Evolutionary conservation across 2,888 invertebrate species (phyloP), one percentile per base, ranked within the genome.

Genomic region (Heliconius cydno): DNA sequence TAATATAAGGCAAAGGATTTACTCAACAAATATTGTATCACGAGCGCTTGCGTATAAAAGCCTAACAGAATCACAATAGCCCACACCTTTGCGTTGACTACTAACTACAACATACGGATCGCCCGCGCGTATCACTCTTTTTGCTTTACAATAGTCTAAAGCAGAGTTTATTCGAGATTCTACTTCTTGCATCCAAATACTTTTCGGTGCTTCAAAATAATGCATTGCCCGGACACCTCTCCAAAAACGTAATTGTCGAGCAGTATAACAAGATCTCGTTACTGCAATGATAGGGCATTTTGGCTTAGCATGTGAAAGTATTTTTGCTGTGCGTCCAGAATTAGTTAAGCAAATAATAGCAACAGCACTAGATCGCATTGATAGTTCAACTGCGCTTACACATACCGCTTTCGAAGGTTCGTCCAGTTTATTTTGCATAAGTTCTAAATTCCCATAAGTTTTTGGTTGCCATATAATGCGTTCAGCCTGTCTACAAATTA

Each of bases 401-500:
- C 94, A 92, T 41, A 95, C 81, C 0, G 98, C 97, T 88, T 90
- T 93, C 19, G 92, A 91, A 3, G 95, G 94, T 82, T 94, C 95
- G 80, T 91, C 90, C 2, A 96, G 93, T 3, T 96, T 96, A 86
- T 95, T 88, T 90, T 91, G 96, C 92, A 96, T 95, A 83, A 93
- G 90, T 34, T 95, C 92, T 68, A 98, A 90, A 89, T 98, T 98
- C 52, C 96, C 96, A 90, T 98, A 98, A 81, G 97, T 94, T 87
- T 97, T 96, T 84, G 96, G 96, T 87, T 98, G 97, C 96, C 98
- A 98, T 79, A 97, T 93, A 1, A 98, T 97, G 52, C 97, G 96
- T 92, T 99, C 99, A 0, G 98, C 98, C 90, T 98, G 98, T 85
- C 96, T 96, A 87, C 98, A 97, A 83, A 98, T 97, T 85, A 97